These are phyloP conservation scores for Mus spretus DNA, from an alignment of 2,797 vertebrate genomes.

Conservation along the genomic window DNA sequence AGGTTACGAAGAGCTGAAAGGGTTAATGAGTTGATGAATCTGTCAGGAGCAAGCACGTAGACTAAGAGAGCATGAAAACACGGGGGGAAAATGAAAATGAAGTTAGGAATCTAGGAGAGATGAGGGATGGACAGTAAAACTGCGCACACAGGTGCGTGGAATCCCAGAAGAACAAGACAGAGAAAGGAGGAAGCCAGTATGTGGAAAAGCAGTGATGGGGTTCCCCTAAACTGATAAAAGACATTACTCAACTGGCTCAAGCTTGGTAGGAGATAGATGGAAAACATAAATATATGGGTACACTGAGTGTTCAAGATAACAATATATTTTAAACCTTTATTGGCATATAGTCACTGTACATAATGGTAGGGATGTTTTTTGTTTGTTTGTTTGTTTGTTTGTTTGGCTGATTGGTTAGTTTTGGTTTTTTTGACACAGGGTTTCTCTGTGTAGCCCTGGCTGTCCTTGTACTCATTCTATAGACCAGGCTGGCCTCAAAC, in stretches of 20 bases:
- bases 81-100: neutral
- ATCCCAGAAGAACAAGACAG: neutral
- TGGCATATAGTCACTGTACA: neutral
- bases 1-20: neutral
- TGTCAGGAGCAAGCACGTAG: neutral
- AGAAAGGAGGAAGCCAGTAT: neutral
- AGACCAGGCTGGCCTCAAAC: neutral
- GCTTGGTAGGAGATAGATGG: neutral
- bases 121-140: neutral
- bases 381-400: neutral
- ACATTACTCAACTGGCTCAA: neutral
- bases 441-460: neutral
- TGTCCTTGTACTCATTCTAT: neutral
- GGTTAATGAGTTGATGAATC: neutral
- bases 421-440: neutral
- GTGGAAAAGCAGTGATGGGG: neutral
- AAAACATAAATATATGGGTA: neutral
- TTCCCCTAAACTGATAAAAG: neutral
- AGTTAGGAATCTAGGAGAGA: neutral
- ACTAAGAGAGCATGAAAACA: neutral
- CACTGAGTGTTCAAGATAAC: neutral
- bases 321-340: neutral
- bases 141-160: neutral
- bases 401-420: neutral
- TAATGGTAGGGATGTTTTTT: neutral